Evolutionary conservation across 2,888 invertebrate genomes (phyloP), one percentile per base, ranked within the genome.

Genomic region (Leptopilina drosophilae): DNA sequence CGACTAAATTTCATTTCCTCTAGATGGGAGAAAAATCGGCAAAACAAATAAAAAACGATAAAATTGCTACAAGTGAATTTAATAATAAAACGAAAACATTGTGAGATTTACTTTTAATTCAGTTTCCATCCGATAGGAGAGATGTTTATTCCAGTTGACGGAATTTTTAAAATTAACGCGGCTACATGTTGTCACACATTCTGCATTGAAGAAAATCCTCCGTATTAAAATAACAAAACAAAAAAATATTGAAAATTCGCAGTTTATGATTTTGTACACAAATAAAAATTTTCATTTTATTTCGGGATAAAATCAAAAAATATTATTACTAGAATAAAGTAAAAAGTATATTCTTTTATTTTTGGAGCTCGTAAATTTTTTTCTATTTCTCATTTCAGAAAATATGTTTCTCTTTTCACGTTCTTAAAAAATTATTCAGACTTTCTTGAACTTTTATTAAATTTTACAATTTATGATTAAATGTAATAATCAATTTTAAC

Each of bases 31-130:
- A 15, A 49, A 67, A 67, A 49, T 62, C 20, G 69, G 2, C 14
- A 69, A 69, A 69, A 53, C 26, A 69, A 53, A 69, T 69, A 69
- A 49, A 69, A 62, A 62, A 62, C 62, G 62, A 62, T 62, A 62
- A 62, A 62, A 62, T 62, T 62, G 53, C 53, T 14, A 53, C 53
- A 53, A 14, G 26, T 14, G 69, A 69, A 69, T 53, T 26, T 53
- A 53, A 69, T 66, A 49, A 69, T 62, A 53, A 53, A 69, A 53
- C 53, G 53, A 69, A 67, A 69, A 69, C 49, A 69, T 69, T 14
- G 26, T 53, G 69, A 69, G 69, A 69, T 69, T 69, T 69, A 69
- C 53, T 69, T 69, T 69, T 69, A 53, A 69, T 69, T 69, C 12
- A 33, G 53, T 69, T 69, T 69, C 46, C 53, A 69, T 26, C 49